Percentiles rank a stretch among this genome's conserved stretches.
Conservation (phyloP, 2,888 invertebrate species). For the Hirtodrosophila histrioides region DNA sequence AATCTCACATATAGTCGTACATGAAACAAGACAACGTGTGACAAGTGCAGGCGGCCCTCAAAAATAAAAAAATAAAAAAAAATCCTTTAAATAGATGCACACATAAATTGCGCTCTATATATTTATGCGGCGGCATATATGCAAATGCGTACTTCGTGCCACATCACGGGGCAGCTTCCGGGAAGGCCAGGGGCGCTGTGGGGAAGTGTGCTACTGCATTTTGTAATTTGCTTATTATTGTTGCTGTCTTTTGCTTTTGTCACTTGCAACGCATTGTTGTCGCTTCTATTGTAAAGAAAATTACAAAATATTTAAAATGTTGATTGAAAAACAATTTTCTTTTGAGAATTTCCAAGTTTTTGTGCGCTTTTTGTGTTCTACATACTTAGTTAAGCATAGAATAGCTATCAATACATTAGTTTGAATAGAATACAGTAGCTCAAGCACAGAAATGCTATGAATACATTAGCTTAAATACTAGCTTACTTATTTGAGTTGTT, state of each 20-base stretch:
- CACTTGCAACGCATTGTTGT: conserved; percentile 38
- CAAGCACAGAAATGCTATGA: no score
- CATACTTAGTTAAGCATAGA: background rate
- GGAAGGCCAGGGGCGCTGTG: background rate
- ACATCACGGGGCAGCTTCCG: conserved; percentile 22
- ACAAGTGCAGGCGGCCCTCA: conserved; percentile 61
- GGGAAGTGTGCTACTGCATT: conserved; percentile 10
- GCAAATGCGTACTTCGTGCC: conserved; percentile 49
- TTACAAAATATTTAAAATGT: conserved; percentile 32
- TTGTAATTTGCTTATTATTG: conserved; percentile 70
- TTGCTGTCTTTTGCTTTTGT: conserved; percentile 15
- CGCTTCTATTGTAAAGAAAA: conserved; percentile 30
- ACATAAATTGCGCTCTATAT: conserved; percentile 73
- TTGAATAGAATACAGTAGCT: no score
- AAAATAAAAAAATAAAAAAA: conserved; percentile 20
- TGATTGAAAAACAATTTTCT: conserved; percentile 35
- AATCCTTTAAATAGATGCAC: conserved; percentile 70
- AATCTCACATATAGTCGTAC: conserved; percentile 45
- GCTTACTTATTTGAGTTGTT: no score
- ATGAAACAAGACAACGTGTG: conserved; percentile 59
- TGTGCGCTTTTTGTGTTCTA: background rate
- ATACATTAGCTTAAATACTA: no score
- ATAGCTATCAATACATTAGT: no score
- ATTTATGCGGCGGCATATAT: conserved; percentile 71
- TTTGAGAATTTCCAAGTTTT: background rate